Evolutionary conservation across 35 echinoderm and acorn worm species (phyloP).

Genomic region (Holothuria glaberrima): DNA sequence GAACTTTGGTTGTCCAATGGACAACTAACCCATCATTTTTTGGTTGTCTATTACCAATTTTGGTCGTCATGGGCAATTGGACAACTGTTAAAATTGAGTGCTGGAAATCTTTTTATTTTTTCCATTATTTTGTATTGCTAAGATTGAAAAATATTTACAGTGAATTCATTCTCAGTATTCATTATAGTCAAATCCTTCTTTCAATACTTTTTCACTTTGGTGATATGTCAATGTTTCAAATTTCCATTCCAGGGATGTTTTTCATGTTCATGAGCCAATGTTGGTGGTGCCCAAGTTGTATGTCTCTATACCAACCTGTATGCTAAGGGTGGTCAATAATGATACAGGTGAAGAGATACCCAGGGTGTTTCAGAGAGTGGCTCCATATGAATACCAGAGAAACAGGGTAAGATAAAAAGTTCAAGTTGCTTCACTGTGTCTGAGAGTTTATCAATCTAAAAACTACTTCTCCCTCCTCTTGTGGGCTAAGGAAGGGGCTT

Average conservation of each 20-base stretch:
- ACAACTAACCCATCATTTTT: too few relatives aligned
- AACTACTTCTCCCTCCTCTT: background rate
- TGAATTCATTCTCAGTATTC: too few relatives aligned
- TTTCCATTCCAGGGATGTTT: conserved; percentile 78
- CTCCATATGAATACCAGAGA: conserved; percentile 90
- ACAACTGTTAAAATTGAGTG: too few relatives aligned
- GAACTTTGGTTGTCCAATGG: too few relatives aligned
- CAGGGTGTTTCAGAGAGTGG: conserved; percentile 95
- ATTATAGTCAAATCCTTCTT: too few relatives aligned
- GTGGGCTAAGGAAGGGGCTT: too few relatives aligned
- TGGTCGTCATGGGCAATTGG: too few relatives aligned
- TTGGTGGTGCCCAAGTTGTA: conserved; percentile 93
- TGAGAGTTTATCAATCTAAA: background rate
- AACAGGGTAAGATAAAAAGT: conserved; percentile 77
- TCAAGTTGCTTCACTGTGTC: background rate
- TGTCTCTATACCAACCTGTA: conserved; percentile 93
- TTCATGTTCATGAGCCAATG: conserved; percentile 88
- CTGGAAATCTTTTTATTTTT: too few relatives aligned
- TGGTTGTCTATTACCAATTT: too few relatives aligned
- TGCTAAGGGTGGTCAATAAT: conserved; percentile 96
- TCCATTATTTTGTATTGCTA: too few relatives aligned
- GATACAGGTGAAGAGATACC: conserved; percentile 97
- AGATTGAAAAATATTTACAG: too few relatives aligned
- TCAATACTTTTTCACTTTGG: too few relatives aligned
- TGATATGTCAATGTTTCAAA: background rate